Evolutionary conservation across 2,797 vertebrate species (phyloP), one percentile per base, ranked within the genome.

Genomic region (Balearica regulorum): DNA sequence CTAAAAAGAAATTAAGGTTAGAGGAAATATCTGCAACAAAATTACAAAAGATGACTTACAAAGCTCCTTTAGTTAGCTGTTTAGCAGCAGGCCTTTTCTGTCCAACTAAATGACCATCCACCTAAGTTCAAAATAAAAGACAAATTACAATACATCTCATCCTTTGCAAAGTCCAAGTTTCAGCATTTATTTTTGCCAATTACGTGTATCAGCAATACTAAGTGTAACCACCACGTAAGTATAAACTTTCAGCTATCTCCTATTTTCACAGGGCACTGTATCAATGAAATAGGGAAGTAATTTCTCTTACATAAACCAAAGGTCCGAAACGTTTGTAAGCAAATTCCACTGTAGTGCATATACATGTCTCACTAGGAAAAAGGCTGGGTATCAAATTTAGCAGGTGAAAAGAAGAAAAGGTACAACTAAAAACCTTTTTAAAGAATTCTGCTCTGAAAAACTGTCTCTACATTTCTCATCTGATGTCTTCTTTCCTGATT

Each of bases 61-160:
- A 98, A 97, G 98, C 98, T 98, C 98, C 99, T 98, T 98, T 99
- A 82, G 99, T 99, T 65, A 99, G 98, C 53, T 99, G 98, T 35
- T 98, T 98, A 80, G 98, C 96, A 94, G 98, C 98, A 65, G 99
- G 98, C 95, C 99, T 99, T 97, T 99, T 99, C 96, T 99, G 98
- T 96, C 98, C 98, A 95, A 97, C 97, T 6, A 96, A 89, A 84
- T 98, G 97, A 73, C 97, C 92, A 46, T 98, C 98, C 96, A 98
- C 96, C 98, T 98, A 83, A 62, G 39, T 88, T 51, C 60, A 97
- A 98, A 97, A 92, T 57, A 93, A 28, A 97, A 70, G 33, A 75
- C 22, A 80, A 83, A 91, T 96, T 93, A 98, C 14, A 94, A 58
- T 29, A 29, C 9, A 90, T 18, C 13, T 7, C 33, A 68, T 70